Conservation (phyloP, 2,113 vertebrate species). For the Sinosuthora webbiana region DNA sequence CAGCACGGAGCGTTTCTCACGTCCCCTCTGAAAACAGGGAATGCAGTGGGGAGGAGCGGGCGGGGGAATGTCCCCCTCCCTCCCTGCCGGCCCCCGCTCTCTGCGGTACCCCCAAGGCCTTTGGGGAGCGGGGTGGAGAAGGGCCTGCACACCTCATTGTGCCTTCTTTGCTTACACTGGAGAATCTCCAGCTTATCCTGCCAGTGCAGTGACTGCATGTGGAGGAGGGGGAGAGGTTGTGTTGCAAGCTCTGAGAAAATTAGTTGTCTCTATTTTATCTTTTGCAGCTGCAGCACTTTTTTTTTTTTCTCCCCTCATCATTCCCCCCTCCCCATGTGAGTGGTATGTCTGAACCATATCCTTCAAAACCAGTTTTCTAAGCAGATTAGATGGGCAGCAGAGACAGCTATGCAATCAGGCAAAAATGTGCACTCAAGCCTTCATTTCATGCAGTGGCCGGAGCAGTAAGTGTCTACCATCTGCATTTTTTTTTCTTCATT, state of each 20-base stretch:
- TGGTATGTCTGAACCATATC: slow-evolving; percentile 69
- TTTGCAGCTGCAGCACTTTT: slow-evolving; percentile 65
- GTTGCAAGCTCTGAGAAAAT: slow-evolving; percentile 71
- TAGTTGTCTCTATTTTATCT: slow-evolving; percentile 69
- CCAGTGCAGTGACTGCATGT: slow-evolving; percentile 48
- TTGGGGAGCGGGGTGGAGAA: slow-evolving; percentile 4
- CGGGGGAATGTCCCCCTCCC: slow-evolving; percentile 6
- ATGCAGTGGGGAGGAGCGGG: neutral
- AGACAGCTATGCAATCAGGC: slow-evolving; percentile 71
- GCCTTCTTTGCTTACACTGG: slow-evolving; percentile 51
- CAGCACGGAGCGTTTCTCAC: neutral
- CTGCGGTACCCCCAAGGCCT: slow-evolving; percentile 6
- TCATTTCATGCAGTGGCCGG: slow-evolving; percentile 16
- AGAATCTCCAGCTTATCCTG: slow-evolving; percentile 66
- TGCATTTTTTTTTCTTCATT: neutral
- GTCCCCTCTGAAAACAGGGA: neutral
- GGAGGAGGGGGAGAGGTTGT: slow-evolving; percentile 54
- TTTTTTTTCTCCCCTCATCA: neutral
- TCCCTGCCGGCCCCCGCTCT: neutral
- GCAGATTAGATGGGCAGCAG: slow-evolving; percentile 71
- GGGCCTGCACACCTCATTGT: slow-evolving; percentile 39
- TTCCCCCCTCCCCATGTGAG: neutral
- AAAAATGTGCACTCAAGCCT: slow-evolving; percentile 67
- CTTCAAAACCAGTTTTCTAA: slow-evolving; percentile 75
- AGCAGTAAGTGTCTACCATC: slow-evolving; percentile 48